Conservation (phyloP, 2,888 invertebrate genomes). For the Athrips mouffetella region DNA sequence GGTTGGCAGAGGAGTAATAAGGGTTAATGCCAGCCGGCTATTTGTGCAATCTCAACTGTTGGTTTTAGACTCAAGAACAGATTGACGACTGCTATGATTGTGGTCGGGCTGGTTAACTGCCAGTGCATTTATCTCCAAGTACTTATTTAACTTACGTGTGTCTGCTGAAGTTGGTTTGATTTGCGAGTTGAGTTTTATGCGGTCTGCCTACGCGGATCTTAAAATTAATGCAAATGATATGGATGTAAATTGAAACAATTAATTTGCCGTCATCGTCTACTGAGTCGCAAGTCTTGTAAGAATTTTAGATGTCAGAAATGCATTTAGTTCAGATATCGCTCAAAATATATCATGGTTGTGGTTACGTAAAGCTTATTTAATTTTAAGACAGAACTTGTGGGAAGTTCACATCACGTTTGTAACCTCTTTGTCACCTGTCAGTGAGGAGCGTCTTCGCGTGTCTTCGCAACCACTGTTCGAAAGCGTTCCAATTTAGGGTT, state of each 20-base stretch:
- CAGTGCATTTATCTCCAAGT: conserved; percentile 42
- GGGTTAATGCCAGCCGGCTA: conserved; percentile 65
- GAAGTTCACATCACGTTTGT: conserved; percentile 20
- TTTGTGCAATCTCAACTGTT: conserved; percentile 72
- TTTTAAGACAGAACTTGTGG: background rate
- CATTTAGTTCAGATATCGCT: background rate
- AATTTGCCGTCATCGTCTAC: conserved; percentile 35
- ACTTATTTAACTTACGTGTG: conserved; percentile 40
- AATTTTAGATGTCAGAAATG: conserved; percentile 7
- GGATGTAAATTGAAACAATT: conserved; percentile 45
- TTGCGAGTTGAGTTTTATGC: conserved; percentile 45
- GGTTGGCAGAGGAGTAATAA: conserved; percentile 54
- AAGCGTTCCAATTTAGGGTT: conserved; percentile 53
- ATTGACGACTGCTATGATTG: conserved; percentile 62
- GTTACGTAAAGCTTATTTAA: no score
- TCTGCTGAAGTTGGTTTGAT: conserved; percentile 55
- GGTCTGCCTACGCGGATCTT: conserved; percentile 46
- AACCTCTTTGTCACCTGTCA: conserved; percentile 32
- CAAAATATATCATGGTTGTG: no score
- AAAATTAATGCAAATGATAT: conserved; percentile 48
- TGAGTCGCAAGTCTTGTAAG: conserved; percentile 15
- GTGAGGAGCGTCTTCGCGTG: conserved; percentile 35
- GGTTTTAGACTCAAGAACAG: conserved; percentile 57
- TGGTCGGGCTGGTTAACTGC: conserved; percentile 41
- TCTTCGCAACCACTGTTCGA: conserved; percentile 26